phyloP scores from a whole-genome alignment of 2,797 vertebrate genomes.

The Falco cherrug region DNA sequence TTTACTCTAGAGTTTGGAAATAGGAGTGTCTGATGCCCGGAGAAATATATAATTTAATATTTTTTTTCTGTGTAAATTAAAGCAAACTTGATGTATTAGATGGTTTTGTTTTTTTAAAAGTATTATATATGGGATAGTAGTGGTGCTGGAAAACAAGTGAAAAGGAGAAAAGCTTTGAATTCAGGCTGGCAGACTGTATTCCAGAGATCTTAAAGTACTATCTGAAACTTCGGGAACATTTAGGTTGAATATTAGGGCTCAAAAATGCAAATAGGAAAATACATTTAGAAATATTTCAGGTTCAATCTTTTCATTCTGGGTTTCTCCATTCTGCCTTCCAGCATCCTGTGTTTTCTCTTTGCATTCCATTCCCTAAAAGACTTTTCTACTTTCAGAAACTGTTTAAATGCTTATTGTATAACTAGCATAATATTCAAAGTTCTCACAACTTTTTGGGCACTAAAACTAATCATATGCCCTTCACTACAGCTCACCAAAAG shows the following conservation, averaged over 20 bases:
- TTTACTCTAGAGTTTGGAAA: slow-evolving; percentile 28
- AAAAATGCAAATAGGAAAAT: slow-evolving; percentile 24
- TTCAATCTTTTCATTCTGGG: slow-evolving; percentile 21
- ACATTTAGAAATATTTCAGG: not conserved
- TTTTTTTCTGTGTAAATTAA: slow-evolving; percentile 11
- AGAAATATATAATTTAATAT: not conserved
- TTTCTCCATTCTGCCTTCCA: slow-evolving; percentile 1
- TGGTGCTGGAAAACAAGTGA: not conserved
- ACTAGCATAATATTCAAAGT: not conserved
- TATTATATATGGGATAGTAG: not conserved
- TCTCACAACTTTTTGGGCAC: not conserved
- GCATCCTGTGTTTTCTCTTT: slow-evolving; percentile 21
- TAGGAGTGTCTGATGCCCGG: not conserved
- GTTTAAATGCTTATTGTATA: slow-evolving; percentile 39
- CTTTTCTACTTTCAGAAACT: slow-evolving; percentile 26
- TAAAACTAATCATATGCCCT: not conserved
- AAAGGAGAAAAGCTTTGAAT: slow-evolving; percentile 10
- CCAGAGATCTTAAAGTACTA: not conserved
- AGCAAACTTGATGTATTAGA: slow-evolving; percentile 6
- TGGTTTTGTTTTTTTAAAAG: not conserved
- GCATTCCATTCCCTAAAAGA: slow-evolving; percentile 29
- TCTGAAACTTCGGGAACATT: slow-evolving; percentile 16
- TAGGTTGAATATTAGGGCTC: not conserved
- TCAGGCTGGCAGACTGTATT: not conserved
- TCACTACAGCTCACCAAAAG: not conserved